Percentiles rank a stretch among this genome's conserved stretches.
Evolutionary conservation across 64 coral and sea anemone species (phyloP).

Genomic region (Orbicella faveolata): DNA sequence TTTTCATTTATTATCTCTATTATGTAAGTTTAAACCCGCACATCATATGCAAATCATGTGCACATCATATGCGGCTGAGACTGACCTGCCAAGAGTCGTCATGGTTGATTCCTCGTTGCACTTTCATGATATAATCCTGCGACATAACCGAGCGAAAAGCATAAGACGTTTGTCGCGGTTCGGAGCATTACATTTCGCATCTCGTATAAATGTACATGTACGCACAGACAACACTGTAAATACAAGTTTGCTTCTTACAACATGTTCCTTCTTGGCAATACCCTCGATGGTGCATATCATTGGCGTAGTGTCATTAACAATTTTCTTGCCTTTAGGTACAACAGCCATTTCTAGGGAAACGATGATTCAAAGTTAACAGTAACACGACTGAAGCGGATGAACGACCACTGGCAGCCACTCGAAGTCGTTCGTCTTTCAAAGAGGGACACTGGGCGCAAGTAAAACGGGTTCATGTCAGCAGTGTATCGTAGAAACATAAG

Average conservation of each 20-base stretch:
- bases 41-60: neutral
- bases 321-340: conserved; percentile 37
- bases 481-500: neutral
- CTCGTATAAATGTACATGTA: too few species aligned
- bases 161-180: neutral
- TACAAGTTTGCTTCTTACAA: conserved; percentile 37
- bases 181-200: too few species aligned
- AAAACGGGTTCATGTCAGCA: conserved; percentile 11
- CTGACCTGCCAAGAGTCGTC: conserved; percentile 92
- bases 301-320: conserved; percentile 82
- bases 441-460: neutral
- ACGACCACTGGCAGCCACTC: neutral
- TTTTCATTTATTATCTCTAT: too few species aligned
- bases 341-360: conserved; percentile 48
- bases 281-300: conserved; percentile 88
- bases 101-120: conserved; percentile 92
- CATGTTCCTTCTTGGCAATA: conserved; percentile 92
- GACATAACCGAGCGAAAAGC: conserved; percentile 5
- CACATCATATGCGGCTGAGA: neutral
- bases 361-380: too few species aligned
- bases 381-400: neutral
- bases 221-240: too few species aligned
- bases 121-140: conserved; percentile 97
- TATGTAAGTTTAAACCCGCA: neutral
- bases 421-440: neutral